phyloP scores from a whole-genome alignment of 2,797 vertebrate genomes.

The Cynodonichthys magdalenae region DNA sequence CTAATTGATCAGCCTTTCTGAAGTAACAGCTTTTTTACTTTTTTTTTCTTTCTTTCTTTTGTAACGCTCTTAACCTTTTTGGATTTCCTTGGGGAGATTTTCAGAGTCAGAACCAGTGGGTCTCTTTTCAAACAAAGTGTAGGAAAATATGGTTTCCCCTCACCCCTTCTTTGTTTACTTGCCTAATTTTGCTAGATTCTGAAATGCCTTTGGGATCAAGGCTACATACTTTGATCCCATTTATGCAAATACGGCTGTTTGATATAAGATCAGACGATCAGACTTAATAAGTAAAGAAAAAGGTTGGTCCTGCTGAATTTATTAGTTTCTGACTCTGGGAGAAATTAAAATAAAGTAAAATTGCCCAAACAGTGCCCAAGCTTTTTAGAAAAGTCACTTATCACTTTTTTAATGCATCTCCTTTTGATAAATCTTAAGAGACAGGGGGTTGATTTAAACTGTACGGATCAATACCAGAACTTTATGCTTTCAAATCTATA shows the following conservation, averaged over 20 bases:
- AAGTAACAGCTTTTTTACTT: conserved; percentile 8
- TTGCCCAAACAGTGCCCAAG: background rate
- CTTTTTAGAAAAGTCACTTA: background rate
- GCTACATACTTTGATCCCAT: background rate
- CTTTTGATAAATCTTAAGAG: background rate
- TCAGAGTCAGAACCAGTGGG: background rate
- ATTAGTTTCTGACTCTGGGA: conserved; percentile 2
- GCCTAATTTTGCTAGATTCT: conserved; percentile 6
- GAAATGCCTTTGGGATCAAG: conserved; percentile 10
- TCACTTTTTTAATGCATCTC: background rate
- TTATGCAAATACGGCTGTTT: background rate
- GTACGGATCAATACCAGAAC: too few relatives aligned
- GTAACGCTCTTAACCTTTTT: conserved; percentile 4
- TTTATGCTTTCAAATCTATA: too few relatives aligned
- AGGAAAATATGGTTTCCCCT: background rate
- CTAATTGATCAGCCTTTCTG: conserved; percentile 29
- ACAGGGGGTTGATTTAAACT: too few relatives aligned
- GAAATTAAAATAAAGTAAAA: background rate
- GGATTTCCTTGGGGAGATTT: conserved; percentile 6
- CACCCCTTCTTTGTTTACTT: conserved; percentile 8
- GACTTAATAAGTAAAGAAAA: background rate
- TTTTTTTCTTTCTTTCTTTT: conserved; percentile 1
- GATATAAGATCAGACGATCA: conserved; percentile 3
- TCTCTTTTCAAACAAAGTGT: background rate
- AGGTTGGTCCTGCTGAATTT: background rate